Evolutionary conservation across 2,888 invertebrate genomes (phyloP).

Genomic region (Caenorhabditis sinica): DNA sequence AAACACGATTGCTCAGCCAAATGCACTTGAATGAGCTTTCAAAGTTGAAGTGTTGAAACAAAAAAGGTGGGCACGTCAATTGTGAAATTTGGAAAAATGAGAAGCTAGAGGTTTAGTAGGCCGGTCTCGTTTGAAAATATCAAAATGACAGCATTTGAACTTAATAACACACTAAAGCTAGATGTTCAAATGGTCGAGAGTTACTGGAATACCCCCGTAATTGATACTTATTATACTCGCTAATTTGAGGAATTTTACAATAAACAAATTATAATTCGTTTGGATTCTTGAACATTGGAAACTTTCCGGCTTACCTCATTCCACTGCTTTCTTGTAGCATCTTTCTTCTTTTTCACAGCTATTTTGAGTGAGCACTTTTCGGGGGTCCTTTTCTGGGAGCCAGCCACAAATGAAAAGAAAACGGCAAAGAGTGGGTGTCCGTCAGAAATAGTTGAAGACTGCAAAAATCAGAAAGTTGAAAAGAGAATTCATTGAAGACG

Average conservation of each 20-base stretch:
- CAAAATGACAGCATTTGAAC: conserved; percentile 1
- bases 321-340: conserved; percentile 54
- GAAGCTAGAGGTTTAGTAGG: not conserved
- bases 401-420: conserved; percentile 43
- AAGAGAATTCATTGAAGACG: conserved; percentile 28
- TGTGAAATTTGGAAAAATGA: not conserved
- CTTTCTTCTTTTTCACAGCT: conserved; percentile 3
- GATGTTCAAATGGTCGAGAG: not conserved
- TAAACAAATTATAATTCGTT: not conserved
- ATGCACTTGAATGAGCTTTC: conserved; percentile 19
- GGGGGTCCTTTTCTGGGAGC: conserved; percentile 32
- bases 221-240: not conserved
- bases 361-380: conserved; percentile 14
- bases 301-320: conserved; percentile 44
- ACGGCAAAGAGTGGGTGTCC: conserved; percentile 28
- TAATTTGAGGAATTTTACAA: not conserved
- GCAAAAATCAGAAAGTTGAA: conserved; percentile 51
- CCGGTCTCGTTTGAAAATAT: not conserved
- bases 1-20: too few relatives aligned
- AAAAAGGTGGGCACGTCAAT: conserved; percentile 8
- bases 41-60: conserved; percentile 13
- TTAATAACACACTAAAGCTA: not conserved
- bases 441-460: conserved; percentile 39
- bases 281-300: not conserved
- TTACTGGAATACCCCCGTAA: not conserved